Evolutionary conservation across 2,888 invertebrate genomes (phyloP).

Genomic region (Macropis europaea): DNA sequence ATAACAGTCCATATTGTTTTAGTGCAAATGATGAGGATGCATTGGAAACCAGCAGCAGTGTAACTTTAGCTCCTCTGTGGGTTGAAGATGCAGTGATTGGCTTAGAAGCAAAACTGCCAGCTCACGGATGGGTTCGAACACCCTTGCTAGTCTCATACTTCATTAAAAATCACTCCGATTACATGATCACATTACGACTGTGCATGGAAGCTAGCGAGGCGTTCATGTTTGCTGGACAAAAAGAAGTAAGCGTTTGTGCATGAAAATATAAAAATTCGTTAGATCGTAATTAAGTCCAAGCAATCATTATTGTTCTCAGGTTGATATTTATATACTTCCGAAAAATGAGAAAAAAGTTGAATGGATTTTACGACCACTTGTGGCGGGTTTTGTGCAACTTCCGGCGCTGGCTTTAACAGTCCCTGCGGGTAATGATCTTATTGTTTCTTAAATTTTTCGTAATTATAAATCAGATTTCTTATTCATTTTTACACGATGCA

Average conservation of each 20-base stretch:
- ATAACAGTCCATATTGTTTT: slow-evolving; percentile 10
- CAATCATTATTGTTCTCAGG: slow-evolving; percentile 62
- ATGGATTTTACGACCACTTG: slow-evolving; percentile 89
- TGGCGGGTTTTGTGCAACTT: slow-evolving; percentile 83
- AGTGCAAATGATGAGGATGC: slow-evolving; percentile 71
- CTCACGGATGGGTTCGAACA: slow-evolving; percentile 87
- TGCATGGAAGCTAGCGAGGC: slow-evolving; percentile 92
- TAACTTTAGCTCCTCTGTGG: slow-evolving; percentile 82
- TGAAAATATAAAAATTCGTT: neutral
- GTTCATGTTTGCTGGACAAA: slow-evolving; percentile 97
- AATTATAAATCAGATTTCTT: slow-evolving; percentile 12
- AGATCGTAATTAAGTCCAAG: neutral
- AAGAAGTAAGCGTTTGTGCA: slow-evolving; percentile 84
- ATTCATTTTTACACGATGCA: slow-evolving; percentile 61
- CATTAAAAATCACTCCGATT: slow-evolving; percentile 87
- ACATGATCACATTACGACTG: slow-evolving; percentile 87
- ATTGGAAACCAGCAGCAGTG: slow-evolving; percentile 81
- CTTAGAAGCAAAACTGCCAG: slow-evolving; percentile 85
- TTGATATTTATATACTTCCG: slow-evolving; percentile 81
- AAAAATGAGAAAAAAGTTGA: slow-evolving; percentile 83
- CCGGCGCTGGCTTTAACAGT: slow-evolving; percentile 81
- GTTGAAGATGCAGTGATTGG: slow-evolving; percentile 84
- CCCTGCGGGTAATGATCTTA: slow-evolving; percentile 70
- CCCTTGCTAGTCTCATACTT: slow-evolving; percentile 87
- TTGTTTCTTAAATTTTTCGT: neutral